These are phyloP conservation scores for Sebastes oblongus DNA, from an alignment of 2,797 vertebrate species.

Conservation along the genomic window DNA sequence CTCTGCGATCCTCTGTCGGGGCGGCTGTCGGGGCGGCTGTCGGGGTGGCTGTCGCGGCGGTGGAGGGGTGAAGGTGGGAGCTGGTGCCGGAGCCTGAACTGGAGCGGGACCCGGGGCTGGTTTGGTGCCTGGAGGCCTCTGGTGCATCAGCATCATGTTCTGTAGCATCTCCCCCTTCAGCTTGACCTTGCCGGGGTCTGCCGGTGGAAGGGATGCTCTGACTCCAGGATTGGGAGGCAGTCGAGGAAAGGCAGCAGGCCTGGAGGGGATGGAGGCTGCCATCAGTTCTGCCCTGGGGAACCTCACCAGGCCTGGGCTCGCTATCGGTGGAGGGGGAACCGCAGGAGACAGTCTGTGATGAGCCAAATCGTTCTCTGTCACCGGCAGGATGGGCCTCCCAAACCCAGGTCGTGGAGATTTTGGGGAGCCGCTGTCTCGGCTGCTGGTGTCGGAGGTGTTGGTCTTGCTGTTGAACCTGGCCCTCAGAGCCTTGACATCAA, in stretches of 20 bases:
- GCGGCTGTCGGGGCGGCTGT: conserved; percentile 12
- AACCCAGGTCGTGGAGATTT: conserved; percentile 60
- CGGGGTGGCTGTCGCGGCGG: not conserved
- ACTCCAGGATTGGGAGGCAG: conserved; percentile 31
- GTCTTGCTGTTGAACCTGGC: conserved; percentile 74
- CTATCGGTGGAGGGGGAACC: not conserved
- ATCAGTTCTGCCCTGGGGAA: conserved; percentile 26
- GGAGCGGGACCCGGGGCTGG: not conserved
- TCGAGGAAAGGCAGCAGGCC: conserved; percentile 42
- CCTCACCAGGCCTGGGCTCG: conserved; percentile 27
- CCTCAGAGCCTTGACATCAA: conserved; percentile 81
- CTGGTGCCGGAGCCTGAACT: not conserved
- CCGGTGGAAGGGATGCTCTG: conserved; percentile 5
- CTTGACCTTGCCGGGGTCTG: conserved; percentile 60
- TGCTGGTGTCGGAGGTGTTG: conserved; percentile 48
- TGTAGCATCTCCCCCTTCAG: conserved; percentile 72
- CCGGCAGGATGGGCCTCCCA: conserved; percentile 35
- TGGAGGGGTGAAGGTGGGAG: not conserved
- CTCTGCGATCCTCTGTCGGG: conserved; percentile 56
- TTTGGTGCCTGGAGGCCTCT: conserved; percentile 1
- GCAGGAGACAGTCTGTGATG: conserved; percentile 50
- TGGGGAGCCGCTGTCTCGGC: conserved; percentile 60
- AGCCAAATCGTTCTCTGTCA: conserved; percentile 36
- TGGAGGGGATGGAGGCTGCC: not conserved
- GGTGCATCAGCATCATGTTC: conserved; percentile 68